Evolutionary conservation across 2,888 invertebrate genomes (phyloP).

Genomic region (Campaea margaritaria): DNA sequence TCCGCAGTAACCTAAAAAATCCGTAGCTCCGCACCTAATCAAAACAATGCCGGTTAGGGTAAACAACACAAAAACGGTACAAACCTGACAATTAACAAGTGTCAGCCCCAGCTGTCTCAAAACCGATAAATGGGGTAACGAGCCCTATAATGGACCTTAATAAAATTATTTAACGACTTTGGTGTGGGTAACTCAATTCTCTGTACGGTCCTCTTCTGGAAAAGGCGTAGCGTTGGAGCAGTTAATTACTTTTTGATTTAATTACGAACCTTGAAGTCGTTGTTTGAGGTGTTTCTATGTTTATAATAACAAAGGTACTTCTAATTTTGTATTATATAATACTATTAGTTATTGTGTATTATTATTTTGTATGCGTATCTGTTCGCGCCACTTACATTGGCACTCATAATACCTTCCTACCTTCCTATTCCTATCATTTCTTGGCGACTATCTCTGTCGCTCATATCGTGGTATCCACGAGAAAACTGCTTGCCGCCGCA

Average conservation of each 20-base stretch:
- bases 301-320: too few relatives aligned
- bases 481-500: too few relatives aligned
- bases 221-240: not conserved
- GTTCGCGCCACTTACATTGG: too few relatives aligned
- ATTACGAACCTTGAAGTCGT: not conserved
- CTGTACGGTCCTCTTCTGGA: conserved; percentile 11
- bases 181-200: conserved; percentile 27
- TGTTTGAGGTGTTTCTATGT: not conserved
- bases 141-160: conserved; percentile 26
- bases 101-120: conserved; percentile 23
- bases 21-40: conserved; percentile 2
- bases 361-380: too few relatives aligned
- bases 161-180: conserved; percentile 39
- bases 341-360: too few relatives aligned
- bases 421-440: too few relatives aligned
- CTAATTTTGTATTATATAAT: too few relatives aligned
- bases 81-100: conserved; percentile 21
- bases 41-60: not conserved
- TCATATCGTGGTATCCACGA: too few relatives aligned
- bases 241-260: conserved; percentile 12
- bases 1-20: not conserved
- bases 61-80: conserved; percentile 13
- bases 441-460: too few relatives aligned
- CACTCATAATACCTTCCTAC: too few relatives aligned
- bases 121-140: conserved; percentile 28